Evolutionary conservation across 1,140 invertebrate species (phyloP).

Genomic region (Heterodera schachtii): DNA sequence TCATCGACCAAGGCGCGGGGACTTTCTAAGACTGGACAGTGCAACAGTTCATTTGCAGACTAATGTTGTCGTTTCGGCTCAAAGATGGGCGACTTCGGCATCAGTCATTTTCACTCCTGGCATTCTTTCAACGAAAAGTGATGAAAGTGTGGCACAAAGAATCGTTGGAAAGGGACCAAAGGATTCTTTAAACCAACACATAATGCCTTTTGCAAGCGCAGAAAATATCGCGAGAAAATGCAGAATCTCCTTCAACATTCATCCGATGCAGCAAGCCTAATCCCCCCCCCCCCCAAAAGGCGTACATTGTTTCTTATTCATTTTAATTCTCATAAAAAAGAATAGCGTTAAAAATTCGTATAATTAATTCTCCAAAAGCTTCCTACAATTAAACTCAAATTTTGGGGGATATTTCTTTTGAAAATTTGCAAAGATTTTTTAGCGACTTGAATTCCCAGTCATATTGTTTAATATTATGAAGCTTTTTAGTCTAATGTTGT

Average conservation of each 20-base stretch:
- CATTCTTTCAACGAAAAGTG: constrained; percentile 21
- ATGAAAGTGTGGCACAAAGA: constrained; percentile 7
- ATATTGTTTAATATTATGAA: too few relatives aligned
- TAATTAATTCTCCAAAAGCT: too few relatives aligned
- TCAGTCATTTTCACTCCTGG: constrained; percentile 26
- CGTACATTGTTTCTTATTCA: too few relatives aligned
- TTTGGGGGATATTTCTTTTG: too few relatives aligned
- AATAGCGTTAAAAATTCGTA: too few relatives aligned
- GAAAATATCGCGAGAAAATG: constrained; percentile 6
- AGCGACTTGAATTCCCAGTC: too few relatives aligned
- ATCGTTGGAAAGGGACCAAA: constrained; percentile 24
- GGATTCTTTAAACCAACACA: constrained; percentile 12
- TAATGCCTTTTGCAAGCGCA: constrained; percentile 33
- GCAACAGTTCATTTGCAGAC: constrained; percentile 37
- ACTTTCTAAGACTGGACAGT: constrained; percentile 25
- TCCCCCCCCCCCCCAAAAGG: background rate
- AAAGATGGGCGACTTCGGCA: constrained; percentile 35
- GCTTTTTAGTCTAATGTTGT: too few relatives aligned
- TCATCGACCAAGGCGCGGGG: constrained; percentile 32
- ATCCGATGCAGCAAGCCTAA: constrained; percentile 34
- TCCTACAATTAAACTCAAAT: too few relatives aligned
- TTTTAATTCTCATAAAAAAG: too few relatives aligned
- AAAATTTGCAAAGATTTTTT: too few relatives aligned
- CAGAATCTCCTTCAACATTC: constrained; percentile 42
- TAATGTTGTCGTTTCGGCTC: constrained; percentile 37